Evolutionary conservation across 1,140 invertebrate genomes (phyloP).

Genomic region (Ruditapes philippinarum): DNA sequence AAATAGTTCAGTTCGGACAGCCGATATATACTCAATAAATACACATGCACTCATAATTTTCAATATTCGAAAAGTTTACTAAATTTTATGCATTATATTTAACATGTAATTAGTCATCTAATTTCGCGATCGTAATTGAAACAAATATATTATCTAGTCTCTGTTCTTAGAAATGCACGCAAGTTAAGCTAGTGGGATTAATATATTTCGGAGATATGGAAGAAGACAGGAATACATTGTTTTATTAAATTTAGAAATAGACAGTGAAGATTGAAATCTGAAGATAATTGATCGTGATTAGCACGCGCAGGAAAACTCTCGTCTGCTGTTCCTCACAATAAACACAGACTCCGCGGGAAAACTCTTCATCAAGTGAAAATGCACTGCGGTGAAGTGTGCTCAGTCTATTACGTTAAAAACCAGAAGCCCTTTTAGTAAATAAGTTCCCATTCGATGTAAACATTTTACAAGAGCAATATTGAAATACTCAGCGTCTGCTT

Average conservation of each 20-base stretch:
- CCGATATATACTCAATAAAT: not conserved
- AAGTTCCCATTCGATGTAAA: constrained; percentile 37
- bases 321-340: constrained; percentile 5
- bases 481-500: not conserved
- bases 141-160: too few species aligned
- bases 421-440: constrained; percentile 48
- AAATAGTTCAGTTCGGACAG: not conserved
- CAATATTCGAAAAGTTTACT: too few species aligned
- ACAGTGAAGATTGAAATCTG: not conserved
- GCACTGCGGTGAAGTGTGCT: not conserved
- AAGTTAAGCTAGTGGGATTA: too few species aligned
- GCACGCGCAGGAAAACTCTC: not conserved
- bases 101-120: too few species aligned
- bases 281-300: constrained; percentile 33
- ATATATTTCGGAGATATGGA: not conserved
- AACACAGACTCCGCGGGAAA: constrained; percentile 7
- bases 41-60: too few species aligned
- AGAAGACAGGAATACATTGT: constrained; percentile 9
- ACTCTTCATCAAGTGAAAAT: constrained; percentile 19
- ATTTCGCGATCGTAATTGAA: too few species aligned
- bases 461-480: constrained; percentile 40
- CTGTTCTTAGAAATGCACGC: too few species aligned
- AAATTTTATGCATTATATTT: too few species aligned
- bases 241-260: constrained; percentile 32
- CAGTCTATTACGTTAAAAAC: constrained; percentile 38